Evolutionary conservation across 2,113 vertebrate genomes (phyloP), one percentile per base, ranked within the genome.

Genomic region (Scalopus aquaticus): DNA sequence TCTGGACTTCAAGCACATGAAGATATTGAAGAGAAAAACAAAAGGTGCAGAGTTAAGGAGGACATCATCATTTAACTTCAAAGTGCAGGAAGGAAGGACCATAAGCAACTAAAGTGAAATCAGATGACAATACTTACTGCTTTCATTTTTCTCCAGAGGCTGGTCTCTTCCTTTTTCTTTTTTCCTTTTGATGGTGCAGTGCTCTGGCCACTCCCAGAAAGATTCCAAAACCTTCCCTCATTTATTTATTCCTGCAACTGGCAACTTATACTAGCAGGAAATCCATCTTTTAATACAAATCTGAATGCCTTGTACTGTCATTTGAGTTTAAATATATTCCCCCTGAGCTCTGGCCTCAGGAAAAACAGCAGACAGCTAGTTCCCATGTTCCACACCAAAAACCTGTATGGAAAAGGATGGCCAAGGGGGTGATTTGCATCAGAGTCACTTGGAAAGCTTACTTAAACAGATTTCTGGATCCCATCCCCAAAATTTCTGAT

Each of bases 301-400:
- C 54, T 74, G 70, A 96, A 93, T 90, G 84, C 24, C 56, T 79
- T 78, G 56, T 28, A 58, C 51, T 90, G 87, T 90, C 93, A 81
- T 92, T 97, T 80, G 64, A 26, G 46, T 87, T 96, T 94, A 91
- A 96, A 93, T 77, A 84, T 90, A 93, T 95, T 95, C 93, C 84
- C 91, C 73, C 81, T 56, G 49, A 87, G 77, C 77, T 88, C 83
- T 94, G 93, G 76, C 84, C 72, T 95, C 69, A 91, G 69, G 84
- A 83, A 93, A 96, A 96, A 94, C 74, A 95, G 87, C 87, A 88
- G 80, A 96, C 93, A 97, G 95, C 93, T 97, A 95, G 91, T 95
- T 70, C 93, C 77, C 80, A 93, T 11, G 79, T 89, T 94, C 46
- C 72, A 96, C 92, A 96, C 42, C 87, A 79, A 93, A 94, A 96